A percentile compares a stretch with the other conserved stretches of the same genome.
Evolutionary conservation across 2,888 invertebrate genomes (phyloP).

Genomic region (Chrysotoxum bicinctum): DNA sequence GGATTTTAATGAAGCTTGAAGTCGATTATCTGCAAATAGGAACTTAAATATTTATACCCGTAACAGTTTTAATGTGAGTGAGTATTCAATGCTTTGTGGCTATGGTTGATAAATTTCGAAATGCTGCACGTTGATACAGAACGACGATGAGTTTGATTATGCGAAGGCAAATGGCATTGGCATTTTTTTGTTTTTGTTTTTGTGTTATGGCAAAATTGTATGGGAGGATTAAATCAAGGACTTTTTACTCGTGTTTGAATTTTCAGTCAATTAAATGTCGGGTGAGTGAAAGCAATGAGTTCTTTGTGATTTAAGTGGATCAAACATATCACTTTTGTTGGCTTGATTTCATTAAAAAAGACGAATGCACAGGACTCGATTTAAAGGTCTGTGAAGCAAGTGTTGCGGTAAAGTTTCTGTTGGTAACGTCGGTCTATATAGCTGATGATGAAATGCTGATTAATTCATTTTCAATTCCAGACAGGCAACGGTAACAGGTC

Average conservation of each 20-base stretch:
- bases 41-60: slow-evolving; percentile 67
- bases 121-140: slow-evolving; percentile 1
- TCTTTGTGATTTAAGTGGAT: not conserved
- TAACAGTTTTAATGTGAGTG: slow-evolving; percentile 37
- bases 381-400: not conserved
- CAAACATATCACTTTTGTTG: not conserved
- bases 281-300: slow-evolving; percentile 2
- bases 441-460: too few relatives aligned
- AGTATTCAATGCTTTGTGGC: slow-evolving; percentile 51
- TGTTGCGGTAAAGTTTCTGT: not conserved
- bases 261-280: slow-evolving; percentile 17
- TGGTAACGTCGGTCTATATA: not conserved
- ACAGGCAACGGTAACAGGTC: too few relatives aligned
- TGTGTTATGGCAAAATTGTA: slow-evolving; percentile 34
- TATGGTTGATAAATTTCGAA: slow-evolving; percentile 59
- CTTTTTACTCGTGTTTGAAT: not conserved
- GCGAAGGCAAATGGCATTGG: slow-evolving; percentile 14
- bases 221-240: not conserved
- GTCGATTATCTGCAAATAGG: slow-evolving; percentile 71
- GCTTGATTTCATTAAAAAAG: not conserved
- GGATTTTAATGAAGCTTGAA: slow-evolving; percentile 69
- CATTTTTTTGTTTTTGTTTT: not conserved
- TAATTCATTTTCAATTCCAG: too few relatives aligned
- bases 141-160: slow-evolving; percentile 29
- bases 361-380: not conserved